Percentiles rank a stretch among this genome's conserved stretches.
Conservation (phyloP, 2,113 vertebrate genomes). For the Brachionichthys hirsutus region DNA sequence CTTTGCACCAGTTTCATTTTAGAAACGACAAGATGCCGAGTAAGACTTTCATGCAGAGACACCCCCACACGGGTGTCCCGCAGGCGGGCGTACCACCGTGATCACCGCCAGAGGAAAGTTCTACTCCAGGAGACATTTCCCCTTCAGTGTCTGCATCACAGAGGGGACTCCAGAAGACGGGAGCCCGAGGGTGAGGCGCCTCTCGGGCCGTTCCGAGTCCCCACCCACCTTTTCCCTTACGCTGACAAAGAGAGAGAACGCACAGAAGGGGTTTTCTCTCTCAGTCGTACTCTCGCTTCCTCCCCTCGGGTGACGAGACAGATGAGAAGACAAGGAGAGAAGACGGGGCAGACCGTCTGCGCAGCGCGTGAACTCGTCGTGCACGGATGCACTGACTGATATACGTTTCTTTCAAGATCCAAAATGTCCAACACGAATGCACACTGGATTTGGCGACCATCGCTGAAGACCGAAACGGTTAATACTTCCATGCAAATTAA, state of each 20-base stretch:
- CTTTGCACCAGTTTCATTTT: too few species aligned
- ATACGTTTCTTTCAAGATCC: slow-evolving; percentile 15
- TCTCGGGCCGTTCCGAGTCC: slow-evolving; percentile 47
- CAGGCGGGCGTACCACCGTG: slow-evolving; percentile 36
- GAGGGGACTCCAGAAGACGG: slow-evolving; percentile 47
- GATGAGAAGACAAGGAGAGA: slow-evolving; percentile 15
- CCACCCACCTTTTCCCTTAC: slow-evolving; percentile 75
- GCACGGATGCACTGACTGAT: slow-evolving; percentile 26
- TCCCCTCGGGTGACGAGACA: slow-evolving; percentile 28
- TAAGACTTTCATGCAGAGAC: slow-evolving; percentile 6
- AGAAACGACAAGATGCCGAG: slow-evolving; percentile 5
- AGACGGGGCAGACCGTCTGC: not conserved
- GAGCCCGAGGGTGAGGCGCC: slow-evolving; percentile 33
- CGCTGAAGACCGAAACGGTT: not conserved
- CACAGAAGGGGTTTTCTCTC: slow-evolving; percentile 64
- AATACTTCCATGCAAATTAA: too few species aligned
- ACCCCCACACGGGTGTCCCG: slow-evolving; percentile 16
- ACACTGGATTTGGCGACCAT: slow-evolving; percentile 7
- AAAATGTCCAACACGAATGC: slow-evolving; percentile 11
- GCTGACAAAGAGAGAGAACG: slow-evolving; percentile 46
- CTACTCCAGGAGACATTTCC: slow-evolving; percentile 43
- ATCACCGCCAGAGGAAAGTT: slow-evolving; percentile 35
- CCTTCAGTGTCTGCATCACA: slow-evolving; percentile 51
- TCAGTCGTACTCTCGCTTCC: slow-evolving; percentile 62
- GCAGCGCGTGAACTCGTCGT: slow-evolving; percentile 1